Percentiles rank a stretch among this genome's conserved stretches.
Conservation (phyloP, 1,140 invertebrate species). For the Papilio polytes region DNA sequence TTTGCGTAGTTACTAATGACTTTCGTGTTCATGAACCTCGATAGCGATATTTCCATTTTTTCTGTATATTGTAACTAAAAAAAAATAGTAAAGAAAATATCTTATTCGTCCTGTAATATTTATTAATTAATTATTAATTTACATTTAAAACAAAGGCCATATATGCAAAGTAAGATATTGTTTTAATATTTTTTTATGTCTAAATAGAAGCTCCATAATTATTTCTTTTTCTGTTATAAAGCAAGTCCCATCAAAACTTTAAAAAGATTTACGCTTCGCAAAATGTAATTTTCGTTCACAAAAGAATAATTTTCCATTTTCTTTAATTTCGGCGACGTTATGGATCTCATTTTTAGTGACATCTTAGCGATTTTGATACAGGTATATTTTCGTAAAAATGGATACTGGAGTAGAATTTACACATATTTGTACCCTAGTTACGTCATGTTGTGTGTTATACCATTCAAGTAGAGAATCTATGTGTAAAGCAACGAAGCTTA, state of each 20-base stretch:
- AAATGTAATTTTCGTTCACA: neutral
- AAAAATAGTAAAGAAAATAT: neutral
- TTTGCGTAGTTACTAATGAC: neutral
- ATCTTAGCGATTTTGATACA: neutral
- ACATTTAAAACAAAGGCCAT: neutral
- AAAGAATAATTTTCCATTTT: conserved; percentile 8
- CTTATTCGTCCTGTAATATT: neutral
- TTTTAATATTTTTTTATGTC: neutral
- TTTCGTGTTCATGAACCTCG: too few relatives aligned
- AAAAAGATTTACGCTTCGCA: conserved; percentile 11
- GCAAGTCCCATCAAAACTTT: neutral
- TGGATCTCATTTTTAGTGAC: neutral
- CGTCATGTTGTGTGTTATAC: too few relatives aligned
- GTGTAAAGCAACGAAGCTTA: too few relatives aligned
- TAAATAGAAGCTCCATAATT: neutral
- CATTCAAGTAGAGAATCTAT: too few relatives aligned
- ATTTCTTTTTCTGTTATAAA: neutral
- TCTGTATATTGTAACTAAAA: too few relatives aligned
- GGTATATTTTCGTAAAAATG: neutral
- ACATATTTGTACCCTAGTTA: too few relatives aligned
- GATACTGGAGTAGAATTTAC: too few relatives aligned
- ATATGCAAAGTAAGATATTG: neutral
- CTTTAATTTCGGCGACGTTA: neutral
- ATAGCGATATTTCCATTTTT: too few relatives aligned
- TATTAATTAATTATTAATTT: too few relatives aligned